These are phyloP conservation scores for Entomobrya multifasciata DNA, from an alignment of 2,888 invertebrate species.

Conservation along the genomic window DNA sequence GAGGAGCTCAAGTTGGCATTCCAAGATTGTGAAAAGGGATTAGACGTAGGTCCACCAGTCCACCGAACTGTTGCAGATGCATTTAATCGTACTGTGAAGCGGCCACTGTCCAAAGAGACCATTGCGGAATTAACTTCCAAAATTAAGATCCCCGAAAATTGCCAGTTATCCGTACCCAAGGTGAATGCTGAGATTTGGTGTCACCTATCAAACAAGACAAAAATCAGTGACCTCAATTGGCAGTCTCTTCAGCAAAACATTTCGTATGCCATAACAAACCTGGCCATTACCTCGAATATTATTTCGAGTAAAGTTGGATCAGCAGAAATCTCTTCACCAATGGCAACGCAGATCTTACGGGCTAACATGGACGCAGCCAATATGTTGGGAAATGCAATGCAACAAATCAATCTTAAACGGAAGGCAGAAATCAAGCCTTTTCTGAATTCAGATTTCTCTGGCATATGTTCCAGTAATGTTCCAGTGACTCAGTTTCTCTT, in stretches of 20 bases:
- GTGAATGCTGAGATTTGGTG: background rate
- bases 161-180: background rate
- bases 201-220: background rate
- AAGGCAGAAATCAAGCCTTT: background rate
- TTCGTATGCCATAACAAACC: background rate
- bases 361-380: no score
- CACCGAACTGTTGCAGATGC: background rate
- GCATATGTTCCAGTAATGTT: background rate
- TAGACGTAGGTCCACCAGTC: background rate
- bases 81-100: background rate
- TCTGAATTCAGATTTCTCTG: slow-evolving; percentile 8
- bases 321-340: no score
- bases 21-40: background rate
- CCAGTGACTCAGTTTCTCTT: slow-evolving; percentile 36
- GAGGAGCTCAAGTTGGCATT: no score
- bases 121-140: background rate
- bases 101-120: background rate
- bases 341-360: no score
- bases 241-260: background rate
- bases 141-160: background rate
- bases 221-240: background rate
- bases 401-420: slow-evolving; percentile 5
- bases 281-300: no score
- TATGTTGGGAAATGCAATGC: background rate
- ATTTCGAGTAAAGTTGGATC: no score